Base-by-base conservation (phyloP, 2,888 invertebrate species). In the Malachius bipustulatus region DNA sequence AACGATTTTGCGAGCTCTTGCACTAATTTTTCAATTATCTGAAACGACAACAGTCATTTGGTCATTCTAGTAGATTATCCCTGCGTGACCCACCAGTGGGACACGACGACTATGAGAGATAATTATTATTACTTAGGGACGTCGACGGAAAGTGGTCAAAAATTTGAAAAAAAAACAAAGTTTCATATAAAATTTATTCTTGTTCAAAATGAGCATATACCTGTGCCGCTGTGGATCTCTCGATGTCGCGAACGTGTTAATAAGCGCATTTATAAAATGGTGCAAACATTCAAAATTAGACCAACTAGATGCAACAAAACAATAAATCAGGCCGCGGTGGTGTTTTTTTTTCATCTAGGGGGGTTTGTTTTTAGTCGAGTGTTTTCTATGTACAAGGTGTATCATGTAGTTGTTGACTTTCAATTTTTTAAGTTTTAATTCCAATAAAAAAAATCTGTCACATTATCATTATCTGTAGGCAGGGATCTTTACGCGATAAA, bases 81-180 rank as follows among this genome's bases (percentile, higher is more conserved):
- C n/a, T 19, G 24, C n/a, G 24, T 19, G 24, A n/a, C n/a, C 24
- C 24, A 19, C 24, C 24, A n/a, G 24, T 19, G 24, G 24, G 24
- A n/a, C 24, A 19, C 24, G 24, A 19, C n/a, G 24, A n/a, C 24
- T 19, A n/a, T 19, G 24, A 19, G 24, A 19, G 24, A 19, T 19
- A 19, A 19, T 19, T 19, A n/a, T n/a, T n/a, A 19, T 19, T 19
- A 19, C 24, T 6, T 19, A 19, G 24, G 24, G 24, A 8, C 24
- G 24, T 19, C 24, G 24, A 6, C 24, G 6, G n/a, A 19, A 19
- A 19, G n/a, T 19, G n/a, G 24, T 19, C 24, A 19, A n/a, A 6
- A 19, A 19, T 8, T n/a, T 8, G n/a, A 19, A 6, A 19, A 19
- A 19, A 19, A 19, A 19, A 19, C 24, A 19, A 19, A n/a, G 6